Percentiles rank a stretch among this genome's conserved stretches.
Evolutionary conservation across 2,888 invertebrate species (phyloP).

Genomic region (Cryptops parisi): DNA sequence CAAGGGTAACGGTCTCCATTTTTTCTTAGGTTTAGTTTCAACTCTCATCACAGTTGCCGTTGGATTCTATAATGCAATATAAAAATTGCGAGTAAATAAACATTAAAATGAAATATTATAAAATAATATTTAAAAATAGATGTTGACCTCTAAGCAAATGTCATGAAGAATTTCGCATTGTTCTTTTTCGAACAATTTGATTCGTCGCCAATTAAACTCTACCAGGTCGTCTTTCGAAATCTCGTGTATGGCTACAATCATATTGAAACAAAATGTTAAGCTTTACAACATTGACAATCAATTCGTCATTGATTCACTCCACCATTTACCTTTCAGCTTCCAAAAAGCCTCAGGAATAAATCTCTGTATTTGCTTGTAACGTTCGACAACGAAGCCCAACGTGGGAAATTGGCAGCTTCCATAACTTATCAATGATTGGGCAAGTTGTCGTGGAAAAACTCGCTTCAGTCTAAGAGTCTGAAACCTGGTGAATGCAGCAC

Average conservation of each 20-base stretch:
- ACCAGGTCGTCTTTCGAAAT: no score
- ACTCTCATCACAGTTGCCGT: slow-evolving; percentile 58
- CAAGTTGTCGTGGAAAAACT: slow-evolving; percentile 34
- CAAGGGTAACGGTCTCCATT: slow-evolving; percentile 89
- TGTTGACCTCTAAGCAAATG: slow-evolving; percentile 44
- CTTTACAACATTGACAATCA: no score
- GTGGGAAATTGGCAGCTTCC: slow-evolving; percentile 99
- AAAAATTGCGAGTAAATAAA: not conserved
- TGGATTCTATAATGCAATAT: slow-evolving; percentile 42
- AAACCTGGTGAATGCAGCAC: slow-evolving; percentile 94
- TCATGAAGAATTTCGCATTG: slow-evolving; percentile 67
- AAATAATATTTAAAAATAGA: not conserved
- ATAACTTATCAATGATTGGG: slow-evolving; percentile 79
- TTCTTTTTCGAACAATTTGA: slow-evolving; percentile 70
- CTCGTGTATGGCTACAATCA: no score
- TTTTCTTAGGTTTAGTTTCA: slow-evolving; percentile 74
- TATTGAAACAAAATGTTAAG: no score
- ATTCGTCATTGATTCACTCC: no score
- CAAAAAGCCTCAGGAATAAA: slow-evolving; percentile 92
- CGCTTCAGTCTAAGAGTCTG: slow-evolving; percentile 81
- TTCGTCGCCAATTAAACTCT: slow-evolving; percentile 76
- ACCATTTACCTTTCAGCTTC: slow-evolving; percentile 79
- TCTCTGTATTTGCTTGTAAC: slow-evolving; percentile 77
- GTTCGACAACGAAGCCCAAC: slow-evolving; percentile 98
- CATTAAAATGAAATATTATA: not conserved